Base-by-base conservation (phyloP, 2,888 invertebrate species). In the Dusona sp. region DNA sequence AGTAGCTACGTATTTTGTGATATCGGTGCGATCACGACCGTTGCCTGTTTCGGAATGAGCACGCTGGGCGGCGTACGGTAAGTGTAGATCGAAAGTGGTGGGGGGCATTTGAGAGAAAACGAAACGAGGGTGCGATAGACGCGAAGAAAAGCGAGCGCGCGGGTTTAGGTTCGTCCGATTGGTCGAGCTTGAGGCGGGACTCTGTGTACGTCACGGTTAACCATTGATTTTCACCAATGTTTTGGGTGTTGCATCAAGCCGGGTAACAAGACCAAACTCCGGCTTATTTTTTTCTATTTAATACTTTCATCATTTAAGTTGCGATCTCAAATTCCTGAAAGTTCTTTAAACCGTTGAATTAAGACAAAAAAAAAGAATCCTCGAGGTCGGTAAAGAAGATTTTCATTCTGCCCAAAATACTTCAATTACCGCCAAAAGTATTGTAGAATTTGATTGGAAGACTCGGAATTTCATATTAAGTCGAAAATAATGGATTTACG, bases 211-310 rank as follows among this genome's bases (percentile, higher is more conserved):
- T 94, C 94, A 93, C 90, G 78, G 88, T 88, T 90, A 90, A 89
- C 91, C 93, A 94, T 94, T 94, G 94, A 94, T 94, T 94, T 94
- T 94, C 91, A 57, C 73, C 91, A 91, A 92, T 86, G 85, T 87
- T 54, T 67, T 67, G 73, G 36, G 51, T 61, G 48, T 81, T 74
- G 73, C 73, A 64, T 38, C 36, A 51, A 83, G 75, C 80, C 85
- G 75, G 81, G 51, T 73, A 70, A 33, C 54, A 25, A 9, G 57
- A 42, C 13, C 25, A 9, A 57, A 61, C 51, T n/a, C 19, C 11
- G 0, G 25, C 68, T 19, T 16, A 22, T 6, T 29, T 19, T 13
- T 9, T 33, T 51, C 11, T 19, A 3, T 25, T 19, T 48, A 6
- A 6, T 51, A 4, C 33, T 57, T 11, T 25, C 2, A 8, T 51